Conservation (phyloP, 2,113 vertebrate species). For the Sprattus sprattus region DNA sequence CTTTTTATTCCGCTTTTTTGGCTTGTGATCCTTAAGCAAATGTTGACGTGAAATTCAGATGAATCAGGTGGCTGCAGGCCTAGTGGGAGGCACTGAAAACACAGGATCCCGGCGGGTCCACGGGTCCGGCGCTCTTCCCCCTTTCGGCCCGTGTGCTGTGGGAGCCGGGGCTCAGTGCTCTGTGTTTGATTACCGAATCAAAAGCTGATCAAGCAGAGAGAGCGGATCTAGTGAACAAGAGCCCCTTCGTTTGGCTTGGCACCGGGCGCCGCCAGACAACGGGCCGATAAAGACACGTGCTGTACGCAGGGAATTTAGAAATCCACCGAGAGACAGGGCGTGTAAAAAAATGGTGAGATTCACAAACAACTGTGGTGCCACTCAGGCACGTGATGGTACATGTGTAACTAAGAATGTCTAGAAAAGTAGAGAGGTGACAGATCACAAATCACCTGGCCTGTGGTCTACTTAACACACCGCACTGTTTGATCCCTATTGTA, state of each 20-base stretch:
- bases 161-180: neutral
- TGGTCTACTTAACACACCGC: neutral
- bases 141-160: neutral
- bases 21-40: slow-evolving; percentile 43
- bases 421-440: neutral
- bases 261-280: neutral
- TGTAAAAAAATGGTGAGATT: neutral
- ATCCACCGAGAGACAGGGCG: neutral
- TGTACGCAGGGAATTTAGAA: neutral
- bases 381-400: neutral
- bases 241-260: neutral
- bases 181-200: slow-evolving; percentile 5
- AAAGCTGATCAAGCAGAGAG: slow-evolving; percentile 40
- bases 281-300: neutral
- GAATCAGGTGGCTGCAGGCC: slow-evolving; percentile 14
- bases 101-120: neutral
- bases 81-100: neutral
- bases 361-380: neutral
- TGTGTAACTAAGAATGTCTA: neutral
- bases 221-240: slow-evolving; percentile 46
- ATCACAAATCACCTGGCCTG: neutral
- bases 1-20: slow-evolving; percentile 5
- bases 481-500: neutral
- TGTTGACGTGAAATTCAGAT: slow-evolving; percentile 33
- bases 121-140: slow-evolving; percentile 26